phyloP scores from a whole-genome alignment of 2,113 vertebrate species.

The Ptilonorhynchus violaceus region DNA sequence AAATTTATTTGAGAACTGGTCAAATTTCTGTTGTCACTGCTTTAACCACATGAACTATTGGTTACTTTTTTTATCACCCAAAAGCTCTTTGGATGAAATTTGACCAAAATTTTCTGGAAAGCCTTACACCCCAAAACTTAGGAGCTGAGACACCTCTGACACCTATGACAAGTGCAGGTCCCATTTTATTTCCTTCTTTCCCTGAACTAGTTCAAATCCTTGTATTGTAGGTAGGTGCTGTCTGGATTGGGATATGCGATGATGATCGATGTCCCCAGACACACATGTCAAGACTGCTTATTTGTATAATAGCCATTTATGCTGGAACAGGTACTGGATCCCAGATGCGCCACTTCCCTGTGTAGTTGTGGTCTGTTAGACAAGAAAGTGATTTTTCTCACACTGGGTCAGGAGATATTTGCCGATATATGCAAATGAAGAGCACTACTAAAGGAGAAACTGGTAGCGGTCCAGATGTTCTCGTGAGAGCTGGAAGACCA shows the following conservation, averaged over 20 bases:
- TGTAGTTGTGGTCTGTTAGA: neutral
- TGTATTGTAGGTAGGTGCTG: neutral
- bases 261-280: rapidly evolving
- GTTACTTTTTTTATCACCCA: neutral
- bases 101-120: neutral
- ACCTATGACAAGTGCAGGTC: neutral
- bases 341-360: neutral
- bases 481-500: neutral
- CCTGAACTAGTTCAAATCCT: neutral
- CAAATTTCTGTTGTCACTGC: neutral
- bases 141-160: neutral
- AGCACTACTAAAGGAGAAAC: neutral
- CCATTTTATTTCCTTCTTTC: neutral
- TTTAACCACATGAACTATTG: neutral
- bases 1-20: neutral
- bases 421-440: neutral
- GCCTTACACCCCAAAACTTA: neutral
- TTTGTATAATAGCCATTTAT: neutral
- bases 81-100: neutral
- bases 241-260: neutral
- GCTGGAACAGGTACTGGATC: neutral
- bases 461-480: neutral
- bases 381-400: neutral
- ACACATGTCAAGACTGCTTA: neutral
- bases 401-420: neutral